Percentiles rank a stretch among this genome's conserved stretches.
These are phyloP conservation scores for Fragum fragum DNA, from an alignment of 2,888 invertebrate genomes.

Conservation along the genomic window DNA sequence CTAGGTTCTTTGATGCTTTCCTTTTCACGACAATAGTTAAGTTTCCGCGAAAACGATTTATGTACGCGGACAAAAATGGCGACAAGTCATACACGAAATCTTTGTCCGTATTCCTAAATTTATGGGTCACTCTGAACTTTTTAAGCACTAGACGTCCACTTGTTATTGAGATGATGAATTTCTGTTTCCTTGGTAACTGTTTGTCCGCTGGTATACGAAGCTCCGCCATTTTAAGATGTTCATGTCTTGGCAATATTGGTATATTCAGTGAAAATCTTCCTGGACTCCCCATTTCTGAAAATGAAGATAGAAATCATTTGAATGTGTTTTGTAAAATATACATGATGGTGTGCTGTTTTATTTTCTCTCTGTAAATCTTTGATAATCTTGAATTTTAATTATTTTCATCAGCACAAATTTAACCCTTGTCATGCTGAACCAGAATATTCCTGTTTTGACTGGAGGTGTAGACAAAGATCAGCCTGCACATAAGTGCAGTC, in stretches of 20 bases:
- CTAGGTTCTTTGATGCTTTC: conserved; percentile 25
- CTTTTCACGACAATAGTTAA: conserved; percentile 41
- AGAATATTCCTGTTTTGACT: no score
- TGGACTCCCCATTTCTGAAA: conserved; percentile 14
- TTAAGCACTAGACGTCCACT: neutral
- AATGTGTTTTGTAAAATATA: no score
- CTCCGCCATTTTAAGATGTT: conserved; percentile 75
- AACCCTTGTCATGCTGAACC: no score
- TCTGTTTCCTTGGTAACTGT: conserved; percentile 57
- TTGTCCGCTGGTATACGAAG: conserved; percentile 60
- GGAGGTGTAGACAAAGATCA: no score
- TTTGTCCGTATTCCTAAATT: neutral
- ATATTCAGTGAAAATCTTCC: conserved; percentile 12
- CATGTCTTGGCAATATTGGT: conserved; percentile 68
- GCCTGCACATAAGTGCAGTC: no score
- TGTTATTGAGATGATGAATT: conserved; percentile 8
- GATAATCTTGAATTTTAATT: no score
- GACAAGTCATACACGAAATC: conserved; percentile 4
- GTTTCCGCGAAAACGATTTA: conserved; percentile 74
- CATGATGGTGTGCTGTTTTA: no score
- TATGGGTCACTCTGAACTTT: conserved; percentile 11
- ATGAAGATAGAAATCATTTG: no score
- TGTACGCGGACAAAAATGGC: conserved; percentile 57
- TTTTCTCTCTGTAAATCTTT: no score
- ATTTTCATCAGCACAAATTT: no score